A percentile compares a stretch with the other conserved stretches of the same genome.
These are phyloP conservation scores for Eupithecia subfuscata DNA, from an alignment of 2,888 invertebrate species.

Conservation along the genomic window DNA sequence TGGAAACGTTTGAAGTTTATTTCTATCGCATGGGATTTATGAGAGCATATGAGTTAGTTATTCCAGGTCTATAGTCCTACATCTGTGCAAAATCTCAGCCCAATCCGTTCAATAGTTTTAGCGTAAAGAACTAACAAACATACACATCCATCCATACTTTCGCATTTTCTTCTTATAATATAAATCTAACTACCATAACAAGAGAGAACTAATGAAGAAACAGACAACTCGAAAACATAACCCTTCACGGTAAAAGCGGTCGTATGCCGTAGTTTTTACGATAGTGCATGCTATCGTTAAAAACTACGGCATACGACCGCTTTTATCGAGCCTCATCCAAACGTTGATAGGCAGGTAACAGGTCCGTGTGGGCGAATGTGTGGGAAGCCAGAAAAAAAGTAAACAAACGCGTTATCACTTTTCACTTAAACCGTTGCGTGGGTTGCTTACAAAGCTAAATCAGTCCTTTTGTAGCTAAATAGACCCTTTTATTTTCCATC, in stretches of 20 bases:
- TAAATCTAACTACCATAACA: neutral
- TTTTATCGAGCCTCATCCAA: conserved; percentile 38
- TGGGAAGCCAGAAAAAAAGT: conserved; percentile 59
- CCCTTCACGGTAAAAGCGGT: too few relatives aligned
- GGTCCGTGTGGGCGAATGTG: conserved; percentile 64
- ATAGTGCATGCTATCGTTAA: too few relatives aligned
- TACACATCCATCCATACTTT: neutral
- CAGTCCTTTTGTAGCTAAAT: conserved; percentile 43
- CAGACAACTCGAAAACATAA: conserved; percentile 1
- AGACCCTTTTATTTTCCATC: conserved; percentile 71
- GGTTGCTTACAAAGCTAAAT: conserved; percentile 43
- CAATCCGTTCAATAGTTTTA: neutral
- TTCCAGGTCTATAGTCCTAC: neutral
- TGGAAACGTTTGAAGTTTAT: too few relatives aligned
- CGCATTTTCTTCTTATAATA: neutral
- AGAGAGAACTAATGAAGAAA: neutral
- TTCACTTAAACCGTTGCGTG: conserved; percentile 41
- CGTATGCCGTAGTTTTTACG: too few relatives aligned
- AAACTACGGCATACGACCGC: conserved; percentile 11
- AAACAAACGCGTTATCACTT: conserved; percentile 63
- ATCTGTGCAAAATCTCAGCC: neutral
- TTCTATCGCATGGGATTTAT: neutral
- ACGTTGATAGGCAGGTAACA: conserved; percentile 69
- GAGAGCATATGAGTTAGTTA: neutral
- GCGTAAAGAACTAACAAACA: neutral